Base-by-base conservation (phyloP, 1,140 invertebrate species). In the Manduca sexta region DNA sequence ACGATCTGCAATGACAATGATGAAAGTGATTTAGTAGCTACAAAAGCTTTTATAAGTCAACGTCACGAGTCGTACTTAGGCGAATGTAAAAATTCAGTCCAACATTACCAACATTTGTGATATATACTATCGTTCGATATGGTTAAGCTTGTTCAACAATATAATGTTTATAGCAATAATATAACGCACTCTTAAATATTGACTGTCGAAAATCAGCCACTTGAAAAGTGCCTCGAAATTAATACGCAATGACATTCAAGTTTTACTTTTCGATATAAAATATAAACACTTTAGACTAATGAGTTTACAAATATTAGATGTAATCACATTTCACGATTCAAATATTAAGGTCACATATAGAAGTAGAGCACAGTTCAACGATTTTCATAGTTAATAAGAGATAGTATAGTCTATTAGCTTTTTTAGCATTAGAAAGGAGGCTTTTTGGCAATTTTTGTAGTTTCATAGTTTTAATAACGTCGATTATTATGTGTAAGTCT, bases 21-120 rank as follows among this genome's bases (percentile, higher is more conserved):
- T 44, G 16, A 43, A 37, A 35, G 18, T 39, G 26, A 44, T 31
- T 18, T 26, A 26, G 21, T 44, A 16, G 7, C 34, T 47, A 33
- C 13, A 41, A n/a, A 46, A 41, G n/a, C 37, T 35, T 30, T 41
- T 41, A 12, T 29, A 42, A 31, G 12, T n/a, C 29, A 12, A 15
- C 21, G 21, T 43, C 29, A 30, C 12, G 30, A 29, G 12, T 12
- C 21, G 21, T 10, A 5, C 7, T 6, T 7, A 30, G 12, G 14
- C 30, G 31, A 29, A 55, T 59, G 21, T 45, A 60, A 43, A 45
- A 54, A 60, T 56, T 64, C 67, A 77, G 77, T 82, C 76, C 78
- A 82, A 61, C 64, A 58, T 80, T 82, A 78, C 73, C 69, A 73
- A 64, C 65, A 59, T 78, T 76, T 81, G 77, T 82, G 74, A 78